These are phyloP conservation scores for Coregonus ussuriensis DNA, from an alignment of 2,797 vertebrate genomes.

Conservation along the genomic window DNA sequence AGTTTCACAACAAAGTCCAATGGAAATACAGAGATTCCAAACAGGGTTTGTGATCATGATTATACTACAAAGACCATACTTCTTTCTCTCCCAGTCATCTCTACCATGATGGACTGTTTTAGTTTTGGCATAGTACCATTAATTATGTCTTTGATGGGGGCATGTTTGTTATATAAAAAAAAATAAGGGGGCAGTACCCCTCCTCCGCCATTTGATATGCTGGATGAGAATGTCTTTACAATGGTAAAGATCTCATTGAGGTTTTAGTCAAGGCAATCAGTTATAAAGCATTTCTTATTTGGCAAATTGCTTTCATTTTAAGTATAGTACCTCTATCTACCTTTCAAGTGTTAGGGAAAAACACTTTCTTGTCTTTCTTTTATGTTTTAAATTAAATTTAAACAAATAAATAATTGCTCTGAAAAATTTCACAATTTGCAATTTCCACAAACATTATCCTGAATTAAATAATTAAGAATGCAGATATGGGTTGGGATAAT, in stretches of 20 bases:
- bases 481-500: conserved; percentile 80
- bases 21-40: conserved; percentile 88
- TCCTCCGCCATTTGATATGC: conserved; percentile 54
- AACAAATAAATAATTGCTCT: conserved; percentile 68
- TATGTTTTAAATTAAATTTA: conserved; percentile 58
- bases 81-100: conserved; percentile 83
- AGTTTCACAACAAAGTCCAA: conserved; percentile 83
- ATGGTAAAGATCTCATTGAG: conserved; percentile 37
- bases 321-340: conserved; percentile 31
- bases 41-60: conserved; percentile 87
- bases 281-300: conserved; percentile 22
- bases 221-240: conserved; percentile 59
- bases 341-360: conserved; percentile 24
- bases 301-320: conserved; percentile 58
- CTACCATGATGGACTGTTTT: conserved; percentile 87
- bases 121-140: conserved; percentile 90
- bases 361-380: conserved; percentile 21
- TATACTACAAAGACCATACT: conserved; percentile 83
- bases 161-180: conserved; percentile 87
- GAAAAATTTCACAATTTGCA: conserved; percentile 50
- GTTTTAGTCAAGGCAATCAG: conserved; percentile 37
- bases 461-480: conserved; percentile 82
- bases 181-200: conserved; percentile 64
- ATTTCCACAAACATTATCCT: conserved; percentile 64
- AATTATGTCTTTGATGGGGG: conserved; percentile 91